Evolutionary conservation across 2,888 invertebrate species (phyloP).

Genomic region (Dysmachus trigonus): DNA sequence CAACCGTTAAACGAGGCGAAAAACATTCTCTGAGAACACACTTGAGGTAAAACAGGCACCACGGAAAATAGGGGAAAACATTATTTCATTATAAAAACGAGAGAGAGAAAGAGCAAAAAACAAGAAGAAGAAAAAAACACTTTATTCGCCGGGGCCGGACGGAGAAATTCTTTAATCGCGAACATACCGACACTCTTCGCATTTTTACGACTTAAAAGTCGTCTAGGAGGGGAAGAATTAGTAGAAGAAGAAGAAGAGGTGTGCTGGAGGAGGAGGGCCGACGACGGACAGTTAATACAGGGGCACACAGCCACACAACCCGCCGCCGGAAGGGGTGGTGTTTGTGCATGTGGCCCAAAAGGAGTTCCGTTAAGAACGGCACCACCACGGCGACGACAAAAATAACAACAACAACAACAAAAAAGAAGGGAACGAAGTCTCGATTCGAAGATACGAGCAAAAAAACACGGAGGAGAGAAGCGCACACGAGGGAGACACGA

Average conservation of each 20-base stretch:
- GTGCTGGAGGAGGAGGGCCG: neutral
- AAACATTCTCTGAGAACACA: conserved; percentile 28
- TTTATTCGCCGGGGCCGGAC: conserved; percentile 20
- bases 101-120: too few species aligned
- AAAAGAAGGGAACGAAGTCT: neutral
- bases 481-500: conserved; percentile 49
- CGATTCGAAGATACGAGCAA: conserved; percentile 51
- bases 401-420: neutral
- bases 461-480: conserved; percentile 48
- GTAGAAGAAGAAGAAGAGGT: neutral
- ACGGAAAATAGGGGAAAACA: conserved; percentile 18
- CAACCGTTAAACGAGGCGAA: conserved; percentile 1
- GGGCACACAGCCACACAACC: neutral
- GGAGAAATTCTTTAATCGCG: conserved; percentile 30
- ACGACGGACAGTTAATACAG: neutral
- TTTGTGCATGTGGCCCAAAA: conserved; percentile 4
- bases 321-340: conserved; percentile 11
- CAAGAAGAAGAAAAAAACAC: too few species aligned
- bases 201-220: neutral
- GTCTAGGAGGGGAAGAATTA: neutral
- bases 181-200: conserved; percentile 32
- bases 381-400: neutral
- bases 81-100: neutral
- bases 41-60: neutral
- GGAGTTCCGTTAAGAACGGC: conserved; percentile 4